A percentile compares a stretch with the other conserved stretches of the same genome.
Conservation (phyloP, 2,113 vertebrate species). For the Xiphophorus couchianus region DNA sequence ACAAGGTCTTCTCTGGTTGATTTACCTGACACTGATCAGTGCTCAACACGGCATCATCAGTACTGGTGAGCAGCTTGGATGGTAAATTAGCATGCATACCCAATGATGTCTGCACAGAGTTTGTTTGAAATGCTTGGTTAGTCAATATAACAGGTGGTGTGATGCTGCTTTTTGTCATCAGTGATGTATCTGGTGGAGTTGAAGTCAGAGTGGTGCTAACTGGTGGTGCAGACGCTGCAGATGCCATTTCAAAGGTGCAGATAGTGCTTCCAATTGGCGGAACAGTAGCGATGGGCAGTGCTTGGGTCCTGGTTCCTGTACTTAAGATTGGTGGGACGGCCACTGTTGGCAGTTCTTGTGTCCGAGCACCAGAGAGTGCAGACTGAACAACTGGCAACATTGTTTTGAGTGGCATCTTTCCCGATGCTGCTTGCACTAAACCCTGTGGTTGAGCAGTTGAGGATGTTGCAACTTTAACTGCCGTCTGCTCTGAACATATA, state of each 20-base stretch:
- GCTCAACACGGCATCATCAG: conserved; percentile 90
- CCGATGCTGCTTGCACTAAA: conserved; percentile 45
- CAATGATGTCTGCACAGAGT: conserved; percentile 64
- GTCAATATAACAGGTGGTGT: conserved; percentile 45
- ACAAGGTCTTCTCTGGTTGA: conserved; percentile 70
- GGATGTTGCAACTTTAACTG: conserved; percentile 33
- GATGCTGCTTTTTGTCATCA: conserved; percentile 39
- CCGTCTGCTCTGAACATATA: conserved; percentile 32
- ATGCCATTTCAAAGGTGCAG: conserved; percentile 68
- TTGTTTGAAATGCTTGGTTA: conserved; percentile 51
- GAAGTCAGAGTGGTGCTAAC: conserved; percentile 53
- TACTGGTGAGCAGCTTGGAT: conserved; percentile 89
- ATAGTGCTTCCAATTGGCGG: conserved; percentile 76
- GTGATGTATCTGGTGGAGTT: conserved; percentile 57
- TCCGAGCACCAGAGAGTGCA: conserved; percentile 45
- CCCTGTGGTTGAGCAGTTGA: conserved; percentile 33
- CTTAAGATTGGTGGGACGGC: conserved; percentile 81
- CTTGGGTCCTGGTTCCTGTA: conserved; percentile 72
- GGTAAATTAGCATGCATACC: conserved; percentile 77
- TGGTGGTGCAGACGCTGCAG: conserved; percentile 62
- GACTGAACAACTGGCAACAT: conserved; percentile 39
- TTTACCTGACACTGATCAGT: conserved; percentile 77
- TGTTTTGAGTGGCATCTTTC: conserved; percentile 49
- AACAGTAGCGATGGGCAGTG: conserved; percentile 82
- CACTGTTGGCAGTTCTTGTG: conserved; percentile 78